These are phyloP conservation scores for Oxyscelio sp. DNA, from an alignment of 2,888 invertebrate genomes.

Conservation along the genomic window DNA sequence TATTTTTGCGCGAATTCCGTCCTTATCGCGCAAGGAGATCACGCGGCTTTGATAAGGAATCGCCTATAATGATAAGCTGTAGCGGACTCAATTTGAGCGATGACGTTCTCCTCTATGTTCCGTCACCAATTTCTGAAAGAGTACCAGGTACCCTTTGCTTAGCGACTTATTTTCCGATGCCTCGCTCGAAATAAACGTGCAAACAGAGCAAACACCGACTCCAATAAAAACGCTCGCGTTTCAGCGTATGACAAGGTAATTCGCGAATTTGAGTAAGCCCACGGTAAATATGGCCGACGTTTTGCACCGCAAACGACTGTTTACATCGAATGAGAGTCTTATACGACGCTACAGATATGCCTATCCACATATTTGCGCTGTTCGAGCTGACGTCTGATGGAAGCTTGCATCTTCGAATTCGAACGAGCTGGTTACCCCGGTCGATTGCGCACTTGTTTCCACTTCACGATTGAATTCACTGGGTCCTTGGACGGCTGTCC, in stretches of 20 bases:
- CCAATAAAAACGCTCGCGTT: constrained; percentile 50
- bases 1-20: constrained; percentile 70
- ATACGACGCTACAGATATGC: constrained; percentile 68
- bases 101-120: background rate
- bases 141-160: background rate
- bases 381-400: constrained; percentile 17
- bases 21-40: constrained; percentile 58
- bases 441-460: background rate
- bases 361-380: constrained; percentile 70
- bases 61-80: constrained; percentile 49
- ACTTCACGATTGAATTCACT: background rate
- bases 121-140: background rate
- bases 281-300: constrained; percentile 60
- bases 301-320: constrained; percentile 37
- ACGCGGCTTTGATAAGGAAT: constrained; percentile 64
- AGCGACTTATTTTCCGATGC: background rate
- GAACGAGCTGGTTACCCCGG: background rate
- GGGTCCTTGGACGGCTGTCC: background rate
- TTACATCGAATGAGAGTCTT: constrained; percentile 51
- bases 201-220: constrained; percentile 30
- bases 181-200: background rate
- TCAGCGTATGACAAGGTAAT: constrained; percentile 31
- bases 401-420: background rate
- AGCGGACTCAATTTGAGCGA: constrained; percentile 42
- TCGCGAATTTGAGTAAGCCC: constrained; percentile 65